Evolutionary conservation across 35 echinoderm and acorn worm species (phyloP).

Genomic region (Holothuria glaberrima): DNA sequence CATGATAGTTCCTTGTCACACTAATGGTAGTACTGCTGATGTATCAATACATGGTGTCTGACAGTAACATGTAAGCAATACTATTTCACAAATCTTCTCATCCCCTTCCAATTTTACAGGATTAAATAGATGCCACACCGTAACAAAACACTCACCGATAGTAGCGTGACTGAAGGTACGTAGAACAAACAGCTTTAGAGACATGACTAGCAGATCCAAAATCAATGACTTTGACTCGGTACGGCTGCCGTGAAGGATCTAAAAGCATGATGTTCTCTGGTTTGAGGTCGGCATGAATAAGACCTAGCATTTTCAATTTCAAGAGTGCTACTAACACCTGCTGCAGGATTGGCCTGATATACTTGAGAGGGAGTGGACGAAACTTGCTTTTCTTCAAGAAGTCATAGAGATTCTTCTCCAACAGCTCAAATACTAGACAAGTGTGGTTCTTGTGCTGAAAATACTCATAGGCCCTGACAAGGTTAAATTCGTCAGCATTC

Average conservation of each 20-base stretch:
- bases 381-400: slow-evolving; percentile 99
- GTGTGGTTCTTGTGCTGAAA: slow-evolving; percentile 99
- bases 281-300: slow-evolving; percentile 99
- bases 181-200: slow-evolving; percentile 97
- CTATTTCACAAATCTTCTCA: no score
- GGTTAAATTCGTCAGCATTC: slow-evolving; percentile 97
- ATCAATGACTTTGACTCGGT: slow-evolving; percentile 97
- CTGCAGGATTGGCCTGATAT: slow-evolving; percentile 93
- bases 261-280: slow-evolving; percentile 99
- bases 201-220: slow-evolving; percentile 99
- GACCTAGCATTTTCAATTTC: slow-evolving; percentile 90
- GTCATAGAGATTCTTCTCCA: slow-evolving; percentile 98
- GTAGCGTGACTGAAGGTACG: slow-evolving; percentile 94
- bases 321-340: slow-evolving; percentile 94
- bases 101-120: no score
- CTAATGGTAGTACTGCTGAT: no score
- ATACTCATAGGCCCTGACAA: slow-evolving; percentile 97
- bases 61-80: no score
- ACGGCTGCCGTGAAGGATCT: slow-evolving; percentile 92
- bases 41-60: no score
- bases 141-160: slow-evolving; percentile 79
- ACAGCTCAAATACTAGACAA: slow-evolving; percentile 95
- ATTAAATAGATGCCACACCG: no score
- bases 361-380: slow-evolving; percentile 90
- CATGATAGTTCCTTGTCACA: no score